Base-by-base conservation (phyloP, 1,140 invertebrate genomes). In the Drosophila elegans region DNA sequence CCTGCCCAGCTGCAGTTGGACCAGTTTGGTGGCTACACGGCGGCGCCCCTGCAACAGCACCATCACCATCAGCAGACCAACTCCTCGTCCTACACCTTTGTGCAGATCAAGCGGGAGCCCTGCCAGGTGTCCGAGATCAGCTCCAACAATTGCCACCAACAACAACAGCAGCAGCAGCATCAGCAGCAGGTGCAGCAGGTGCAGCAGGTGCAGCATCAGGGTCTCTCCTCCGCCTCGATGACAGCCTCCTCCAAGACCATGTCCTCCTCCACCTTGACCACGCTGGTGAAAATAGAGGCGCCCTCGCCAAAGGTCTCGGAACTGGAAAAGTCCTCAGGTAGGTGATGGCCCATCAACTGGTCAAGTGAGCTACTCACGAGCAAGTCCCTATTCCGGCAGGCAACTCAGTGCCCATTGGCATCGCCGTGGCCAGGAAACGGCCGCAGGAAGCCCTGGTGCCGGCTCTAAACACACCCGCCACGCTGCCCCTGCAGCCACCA, bases 401-500 rank as follows among this genome's bases (percentile, higher is more conserved):
- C 76, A 92, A 90, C 85, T 94, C 94, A n/a, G 97, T 97, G 89
- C 96, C 96, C 66, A 96, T 97, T 78, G 97, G 97, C 45, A 97
- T 97, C 80, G 96, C 97, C 13, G 96, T 97, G 68, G 97, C 96
- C 39, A 93, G 96, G 73, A 96, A 97, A 91, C 94, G 97, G 81
- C 94, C 95, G 48, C 95, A 95, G 81, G 94, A 95, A 67, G 93
- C 88, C 93, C 91, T 93, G 94, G 73, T 93, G 91, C 62, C 93
- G 86, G 52, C 93, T 92, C 80, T 93, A 59, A 75, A 91, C 83
- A 74, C 84, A 13, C 74, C 91, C 32, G 21, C 84, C 7, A 51
- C 76, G 51, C 42, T 91, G 57, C 85, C 90, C 6, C 49, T 91
- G 59, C 88, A 91, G 68, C 90, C 84, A 51, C 68, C 86, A 60